Evolutionary conservation across 2,888 invertebrate species (phyloP).

Genomic region (Xestoiulus laeticollis): DNA sequence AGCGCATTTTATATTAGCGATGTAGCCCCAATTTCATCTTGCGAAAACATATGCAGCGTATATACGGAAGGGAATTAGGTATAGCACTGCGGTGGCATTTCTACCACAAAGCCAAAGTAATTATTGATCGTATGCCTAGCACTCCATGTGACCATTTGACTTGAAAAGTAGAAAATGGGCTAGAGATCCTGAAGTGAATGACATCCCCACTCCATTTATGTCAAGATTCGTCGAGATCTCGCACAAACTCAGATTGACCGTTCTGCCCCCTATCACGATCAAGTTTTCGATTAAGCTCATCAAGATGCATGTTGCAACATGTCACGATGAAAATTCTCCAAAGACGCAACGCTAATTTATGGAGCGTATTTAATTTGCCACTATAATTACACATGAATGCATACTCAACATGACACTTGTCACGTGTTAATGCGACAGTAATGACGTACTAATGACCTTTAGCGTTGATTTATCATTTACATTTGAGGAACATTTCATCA

Average conservation of each 20-base stretch:
- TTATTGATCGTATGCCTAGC: not conserved
- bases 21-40: not conserved
- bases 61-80: not conserved
- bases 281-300: not conserved
- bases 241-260: not conserved
- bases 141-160: not conserved
- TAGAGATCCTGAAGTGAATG: not conserved
- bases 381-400: not conserved
- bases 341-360: not conserved
- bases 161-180: not conserved
- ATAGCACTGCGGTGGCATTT: not conserved
- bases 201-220: not conserved
- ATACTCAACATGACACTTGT: not conserved
- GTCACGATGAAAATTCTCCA: not conserved
- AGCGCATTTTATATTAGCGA: not conserved
- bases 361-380: not conserved
- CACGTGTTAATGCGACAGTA: not conserved
- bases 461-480: not conserved
- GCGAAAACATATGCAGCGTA: not conserved
- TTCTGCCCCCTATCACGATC: not conserved
- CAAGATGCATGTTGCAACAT: not conserved
- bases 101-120: not conserved
- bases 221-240: not conserved
- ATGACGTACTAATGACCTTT: conserved; percentile 5
- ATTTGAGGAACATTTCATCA: not conserved